A percentile compares a stretch with the other conserved stretches of the same genome.
Evolutionary conservation across 2,797 vertebrate genomes (phyloP).

Genomic region (Poliocrania exsul): DNA sequence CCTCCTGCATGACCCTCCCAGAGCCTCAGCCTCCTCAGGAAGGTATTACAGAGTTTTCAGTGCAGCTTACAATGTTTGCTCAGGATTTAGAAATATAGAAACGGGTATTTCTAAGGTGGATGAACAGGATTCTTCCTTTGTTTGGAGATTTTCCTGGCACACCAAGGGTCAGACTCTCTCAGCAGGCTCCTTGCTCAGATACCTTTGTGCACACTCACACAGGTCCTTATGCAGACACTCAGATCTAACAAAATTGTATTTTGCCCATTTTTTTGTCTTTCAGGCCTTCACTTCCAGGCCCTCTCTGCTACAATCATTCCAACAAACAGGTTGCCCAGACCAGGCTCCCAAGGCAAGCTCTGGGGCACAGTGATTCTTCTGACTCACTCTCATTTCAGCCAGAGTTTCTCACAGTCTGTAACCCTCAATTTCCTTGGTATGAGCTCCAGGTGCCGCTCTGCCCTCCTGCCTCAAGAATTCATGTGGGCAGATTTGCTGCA

Average conservation of each 20-base stretch:
- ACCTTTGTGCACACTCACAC: background rate
- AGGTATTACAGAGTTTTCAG: background rate
- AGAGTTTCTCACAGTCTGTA: background rate
- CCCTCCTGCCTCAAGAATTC: background rate
- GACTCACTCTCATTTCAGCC: background rate
- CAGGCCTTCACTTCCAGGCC: background rate
- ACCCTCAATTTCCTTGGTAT: background rate
- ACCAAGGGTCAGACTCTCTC: background rate
- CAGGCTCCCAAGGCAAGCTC: background rate
- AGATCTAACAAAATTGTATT: fast-evolving
- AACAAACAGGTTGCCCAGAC: background rate
- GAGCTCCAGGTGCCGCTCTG: background rate
- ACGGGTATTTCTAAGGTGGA: background rate
- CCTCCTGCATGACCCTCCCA: background rate
- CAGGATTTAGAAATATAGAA: background rate
- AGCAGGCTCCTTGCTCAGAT: background rate
- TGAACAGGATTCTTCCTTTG: background rate
- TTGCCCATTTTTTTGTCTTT: background rate
- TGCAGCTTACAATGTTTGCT: background rate
- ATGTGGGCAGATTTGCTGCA: background rate
- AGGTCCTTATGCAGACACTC: fast-evolving
- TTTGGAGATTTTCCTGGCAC: background rate
- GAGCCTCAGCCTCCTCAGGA: background rate
- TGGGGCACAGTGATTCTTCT: background rate
- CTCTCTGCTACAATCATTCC: fast-evolving